Percentiles rank a stretch among this genome's conserved stretches.
Conservation (phyloP, 2,797 vertebrate species). For the Sitta carolinensis region DNA sequence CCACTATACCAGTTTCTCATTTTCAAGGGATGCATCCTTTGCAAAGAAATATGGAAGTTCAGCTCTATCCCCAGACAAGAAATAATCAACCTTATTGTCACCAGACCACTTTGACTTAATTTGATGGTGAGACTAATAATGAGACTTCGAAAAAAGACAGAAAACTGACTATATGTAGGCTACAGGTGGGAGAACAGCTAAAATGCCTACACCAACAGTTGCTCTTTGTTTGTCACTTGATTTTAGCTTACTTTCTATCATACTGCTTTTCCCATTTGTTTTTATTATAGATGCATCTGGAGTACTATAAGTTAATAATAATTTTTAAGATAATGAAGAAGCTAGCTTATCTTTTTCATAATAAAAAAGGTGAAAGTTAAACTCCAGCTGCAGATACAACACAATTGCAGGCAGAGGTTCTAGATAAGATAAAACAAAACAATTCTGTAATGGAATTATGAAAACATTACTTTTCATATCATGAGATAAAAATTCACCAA, state of each 20-base stretch:
- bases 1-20: background rate
- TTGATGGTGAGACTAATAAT: background rate
- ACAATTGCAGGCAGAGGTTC: background rate
- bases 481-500: slow-evolving; percentile 1
- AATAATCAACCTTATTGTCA: background rate
- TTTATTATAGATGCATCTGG: background rate
- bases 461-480: background rate
- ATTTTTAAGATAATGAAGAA: slow-evolving; percentile 19
- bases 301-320: background rate
- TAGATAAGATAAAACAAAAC: slow-evolving; percentile 7
- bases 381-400: background rate
- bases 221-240: background rate
- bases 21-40: background rate
- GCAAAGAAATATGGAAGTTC: background rate
- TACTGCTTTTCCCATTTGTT: background rate
- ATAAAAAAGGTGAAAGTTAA: slow-evolving; percentile 13
- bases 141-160: background rate
- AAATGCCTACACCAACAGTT: background rate
- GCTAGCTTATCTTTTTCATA: background rate
- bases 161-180: background rate
- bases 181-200: background rate
- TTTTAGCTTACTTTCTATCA: background rate
- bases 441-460: background rate
- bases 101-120: background rate
- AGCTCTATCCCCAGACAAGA: background rate